Percentiles rank a stretch among this genome's conserved stretches.
These are phyloP conservation scores for Melanotaenia boesemani DNA, from an alignment of 2,797 vertebrate species.

Conservation along the genomic window DNA sequence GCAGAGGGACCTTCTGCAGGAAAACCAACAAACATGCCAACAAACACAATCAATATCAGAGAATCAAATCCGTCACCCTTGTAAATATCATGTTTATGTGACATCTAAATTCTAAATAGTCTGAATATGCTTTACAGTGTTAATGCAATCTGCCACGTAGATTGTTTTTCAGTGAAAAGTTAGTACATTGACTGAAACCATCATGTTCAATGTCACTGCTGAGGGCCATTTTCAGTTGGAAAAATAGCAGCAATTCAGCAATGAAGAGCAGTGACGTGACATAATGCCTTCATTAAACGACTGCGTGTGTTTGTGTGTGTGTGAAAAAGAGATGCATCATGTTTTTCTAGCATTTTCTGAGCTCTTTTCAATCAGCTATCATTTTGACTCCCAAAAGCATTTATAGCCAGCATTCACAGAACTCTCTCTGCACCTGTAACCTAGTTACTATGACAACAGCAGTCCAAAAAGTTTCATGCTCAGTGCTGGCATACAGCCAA, in stretches of 20 bases:
- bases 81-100: background rate
- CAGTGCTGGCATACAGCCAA: constrained; percentile 28
- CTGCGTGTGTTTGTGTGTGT: background rate
- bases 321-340: constrained; percentile 14
- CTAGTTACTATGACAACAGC: constrained; percentile 62
- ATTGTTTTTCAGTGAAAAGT: background rate
- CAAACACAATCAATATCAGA: background rate
- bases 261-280: constrained; percentile 15
- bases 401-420: constrained; percentile 18
- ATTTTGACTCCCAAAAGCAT: constrained; percentile 42
- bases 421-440: constrained; percentile 59
- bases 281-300: constrained; percentile 9
- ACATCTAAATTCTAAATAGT: background rate
- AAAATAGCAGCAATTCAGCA: constrained; percentile 29
- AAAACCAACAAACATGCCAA: constrained; percentile 13
- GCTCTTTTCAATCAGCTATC: constrained; percentile 34
- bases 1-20: constrained; percentile 57
- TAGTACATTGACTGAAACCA: background rate
- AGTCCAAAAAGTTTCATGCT: constrained; percentile 42
- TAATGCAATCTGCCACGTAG: background rate
- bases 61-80: constrained; percentile 1
- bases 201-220: constrained; percentile 9
- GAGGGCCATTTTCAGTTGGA: constrained; percentile 27
- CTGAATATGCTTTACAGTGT: background rate
- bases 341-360: constrained; percentile 24